Conservation (phyloP, 2,113 vertebrate genomes). For the Callionymus lyra region DNA sequence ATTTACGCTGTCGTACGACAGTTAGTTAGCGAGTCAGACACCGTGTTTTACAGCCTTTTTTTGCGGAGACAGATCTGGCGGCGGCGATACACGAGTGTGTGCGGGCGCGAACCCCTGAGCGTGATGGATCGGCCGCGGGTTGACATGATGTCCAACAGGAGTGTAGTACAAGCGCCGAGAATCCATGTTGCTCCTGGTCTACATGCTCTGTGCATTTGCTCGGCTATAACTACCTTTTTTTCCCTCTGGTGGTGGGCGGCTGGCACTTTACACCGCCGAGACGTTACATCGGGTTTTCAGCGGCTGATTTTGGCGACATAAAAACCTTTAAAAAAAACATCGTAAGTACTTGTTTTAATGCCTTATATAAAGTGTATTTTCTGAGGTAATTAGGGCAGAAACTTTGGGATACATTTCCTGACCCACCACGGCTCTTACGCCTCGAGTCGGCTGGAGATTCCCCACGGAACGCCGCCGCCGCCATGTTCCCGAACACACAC, state of each 20-base stretch:
- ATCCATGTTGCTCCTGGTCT: conserved; percentile 48
- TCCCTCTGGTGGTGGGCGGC: conserved; percentile 33
- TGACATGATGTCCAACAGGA: conserved; percentile 58
- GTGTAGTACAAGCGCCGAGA: conserved; percentile 54
- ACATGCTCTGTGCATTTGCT: conserved; percentile 56
- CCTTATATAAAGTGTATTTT: too few species aligned
- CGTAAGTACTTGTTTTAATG: too few species aligned
- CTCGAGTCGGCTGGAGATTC: conserved; percentile 42
- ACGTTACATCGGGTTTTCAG: not conserved
- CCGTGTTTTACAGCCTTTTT: conserved; percentile 50
- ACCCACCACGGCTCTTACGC: conserved; percentile 36
- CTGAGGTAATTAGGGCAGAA: conserved; percentile 64
- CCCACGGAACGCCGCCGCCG: conserved; percentile 26
- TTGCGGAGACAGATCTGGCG: conserved; percentile 52
- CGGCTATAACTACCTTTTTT: conserved; percentile 46
- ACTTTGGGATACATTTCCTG: conserved; percentile 71
- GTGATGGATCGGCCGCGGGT: conserved; percentile 51
- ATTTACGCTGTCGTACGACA: conserved; percentile 51
- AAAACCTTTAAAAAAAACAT: too few species aligned
- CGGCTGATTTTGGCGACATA: too few species aligned
- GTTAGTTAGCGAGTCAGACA: conserved; percentile 44
- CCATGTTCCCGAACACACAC: conserved; percentile 20
- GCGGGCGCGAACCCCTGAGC: conserved; percentile 23
- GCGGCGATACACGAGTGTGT: conserved; percentile 28
- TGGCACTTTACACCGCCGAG: conserved; percentile 7